Base-by-base conservation (phyloP, 2,113 vertebrate species). In the Terrapene triunguis region DNA sequence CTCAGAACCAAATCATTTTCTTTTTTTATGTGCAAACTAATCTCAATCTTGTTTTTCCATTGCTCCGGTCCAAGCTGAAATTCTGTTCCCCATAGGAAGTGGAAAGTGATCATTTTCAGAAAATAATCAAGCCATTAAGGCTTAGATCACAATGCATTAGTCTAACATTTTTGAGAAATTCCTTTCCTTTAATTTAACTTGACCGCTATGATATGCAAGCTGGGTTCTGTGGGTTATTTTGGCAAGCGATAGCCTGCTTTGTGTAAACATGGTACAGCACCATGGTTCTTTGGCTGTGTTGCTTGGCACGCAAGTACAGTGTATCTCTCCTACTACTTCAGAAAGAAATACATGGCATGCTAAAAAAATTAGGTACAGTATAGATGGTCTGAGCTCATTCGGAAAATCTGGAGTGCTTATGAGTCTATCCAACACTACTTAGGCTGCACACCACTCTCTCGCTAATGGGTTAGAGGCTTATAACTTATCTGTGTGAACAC, bases 401-500 rank as follows among this genome's bases (percentile, higher is more conserved):
- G 65, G 85, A 83, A 86, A 80, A 69, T 3, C 21, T 69, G 21
- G 3, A 57, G 16, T 6, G n/a, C 5, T 79, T n/a, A 1, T 38
- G 74, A 57, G 2, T 35, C 90, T 19, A 51, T 29, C 65, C 72
- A 6, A 51, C 44, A 10, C 78, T 25, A 35, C 17, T 2, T 57
- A 16, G 88, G 9, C 3, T 72, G 65, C 3, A 47, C 24, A 44
- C 27, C 8, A 25, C 3, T 88, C 80, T 38, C 17, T 78, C 24
- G 1, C 83, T 27, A 81, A 44, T 38, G 5, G 17, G 22, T 88
- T 81, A 86, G 82, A 44, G 17, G 4, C 42, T 89, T 88, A 78
- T 6, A 13, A 22, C 0, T 0, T 27, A 69, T 47, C 74, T 19
- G 38, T 78, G 38, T 9, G 35, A 86, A 72, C 35, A 62, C 0